Evolutionary conservation across 2,888 invertebrate genomes (phyloP).

Genomic region (Lordiphosa fenestrarum): DNA sequence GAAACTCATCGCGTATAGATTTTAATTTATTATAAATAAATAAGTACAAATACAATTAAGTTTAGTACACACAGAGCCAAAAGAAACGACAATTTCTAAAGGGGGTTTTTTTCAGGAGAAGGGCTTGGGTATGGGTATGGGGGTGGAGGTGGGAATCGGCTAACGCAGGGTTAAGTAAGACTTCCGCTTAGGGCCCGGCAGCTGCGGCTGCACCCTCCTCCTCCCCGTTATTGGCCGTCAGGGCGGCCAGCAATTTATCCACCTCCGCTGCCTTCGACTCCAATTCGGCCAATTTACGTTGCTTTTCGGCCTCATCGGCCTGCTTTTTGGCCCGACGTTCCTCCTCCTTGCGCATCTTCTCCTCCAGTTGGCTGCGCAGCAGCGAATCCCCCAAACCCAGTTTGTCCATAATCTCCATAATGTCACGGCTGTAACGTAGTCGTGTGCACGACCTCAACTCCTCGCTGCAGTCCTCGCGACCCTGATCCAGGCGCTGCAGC

Average conservation of each 20-base stretch:
- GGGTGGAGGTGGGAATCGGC: not conserved
- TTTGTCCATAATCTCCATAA: constrained; percentile 76
- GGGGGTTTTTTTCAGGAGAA: constrained; percentile 1
- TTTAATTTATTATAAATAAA: constrained; percentile 68
- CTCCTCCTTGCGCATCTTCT: constrained; percentile 58
- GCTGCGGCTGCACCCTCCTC: constrained; percentile 16
- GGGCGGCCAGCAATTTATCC: constrained; percentile 51
- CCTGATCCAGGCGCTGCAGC: constrained; percentile 68
- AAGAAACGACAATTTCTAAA: constrained; percentile 20
- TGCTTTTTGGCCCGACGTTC: constrained; percentile 62
- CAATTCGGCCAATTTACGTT: constrained; percentile 49
- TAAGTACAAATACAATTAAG: constrained; percentile 65
- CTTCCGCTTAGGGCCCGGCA: constrained; percentile 29
- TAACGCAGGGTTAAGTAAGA: not conserved
- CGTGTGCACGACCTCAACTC: constrained; percentile 69
- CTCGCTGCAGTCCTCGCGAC: constrained; percentile 69
- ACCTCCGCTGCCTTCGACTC: constrained; percentile 62
- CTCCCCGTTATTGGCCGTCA: constrained; percentile 20
- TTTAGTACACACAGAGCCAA: constrained; percentile 28
- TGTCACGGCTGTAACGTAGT: constrained; percentile 75
- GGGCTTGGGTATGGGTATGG: no score
- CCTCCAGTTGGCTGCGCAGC: constrained; percentile 75
- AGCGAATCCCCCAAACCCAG: constrained; percentile 78
- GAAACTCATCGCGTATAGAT: constrained; percentile 30
- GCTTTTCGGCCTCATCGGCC: constrained; percentile 51